phyloP scores from a whole-genome alignment of 2,797 vertebrate genomes.

The Microctenopoma stevenorrisi region DNA sequence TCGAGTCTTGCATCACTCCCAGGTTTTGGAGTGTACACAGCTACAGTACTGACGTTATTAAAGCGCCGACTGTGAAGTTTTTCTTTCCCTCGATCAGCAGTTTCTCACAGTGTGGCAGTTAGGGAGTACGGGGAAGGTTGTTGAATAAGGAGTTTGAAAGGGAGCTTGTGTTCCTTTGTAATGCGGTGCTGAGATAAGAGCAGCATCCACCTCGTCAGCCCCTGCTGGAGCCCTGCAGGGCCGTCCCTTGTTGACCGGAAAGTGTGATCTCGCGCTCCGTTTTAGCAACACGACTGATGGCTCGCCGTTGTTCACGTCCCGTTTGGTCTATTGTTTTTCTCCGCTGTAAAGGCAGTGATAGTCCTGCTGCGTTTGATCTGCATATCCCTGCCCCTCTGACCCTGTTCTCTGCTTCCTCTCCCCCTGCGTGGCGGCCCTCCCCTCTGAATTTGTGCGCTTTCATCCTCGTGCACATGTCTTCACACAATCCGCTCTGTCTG shows the following conservation, averaged over 20 bases:
- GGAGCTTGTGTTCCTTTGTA: constrained; percentile 69
- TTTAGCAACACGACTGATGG: constrained; percentile 67
- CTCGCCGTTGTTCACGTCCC: constrained; percentile 33
- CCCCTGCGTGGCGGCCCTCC: constrained; percentile 45
- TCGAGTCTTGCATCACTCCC: too few species aligned
- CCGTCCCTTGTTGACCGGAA: constrained; percentile 61
- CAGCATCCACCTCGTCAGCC: constrained; percentile 56
- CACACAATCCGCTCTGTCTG: constrained; percentile 64
- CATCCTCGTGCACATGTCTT: constrained; percentile 62
- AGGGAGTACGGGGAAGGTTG: constrained; percentile 55
- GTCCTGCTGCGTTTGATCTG: constrained; percentile 51
- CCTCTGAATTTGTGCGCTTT: constrained; percentile 59
- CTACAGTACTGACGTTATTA: background rate
- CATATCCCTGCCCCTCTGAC: constrained; percentile 51
- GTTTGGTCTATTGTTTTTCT: constrained; percentile 51
- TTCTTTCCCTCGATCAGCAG: constrained; percentile 45
- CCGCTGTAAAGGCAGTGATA: constrained; percentile 39
- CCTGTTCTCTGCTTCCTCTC: constrained; percentile 65
- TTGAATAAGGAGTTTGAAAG: constrained; percentile 53
- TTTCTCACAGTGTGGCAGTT: constrained; percentile 55
- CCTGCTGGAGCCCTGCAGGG: constrained; percentile 51
- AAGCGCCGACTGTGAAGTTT: constrained; percentile 27
- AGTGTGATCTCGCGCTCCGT: constrained; percentile 63
- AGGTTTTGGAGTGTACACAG: too few species aligned
- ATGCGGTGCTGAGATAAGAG: constrained; percentile 66